Percentiles rank a stretch among this genome's conserved stretches.
Conservation (phyloP, 2,797 vertebrate species). For the Eptatretus atami region DNA sequence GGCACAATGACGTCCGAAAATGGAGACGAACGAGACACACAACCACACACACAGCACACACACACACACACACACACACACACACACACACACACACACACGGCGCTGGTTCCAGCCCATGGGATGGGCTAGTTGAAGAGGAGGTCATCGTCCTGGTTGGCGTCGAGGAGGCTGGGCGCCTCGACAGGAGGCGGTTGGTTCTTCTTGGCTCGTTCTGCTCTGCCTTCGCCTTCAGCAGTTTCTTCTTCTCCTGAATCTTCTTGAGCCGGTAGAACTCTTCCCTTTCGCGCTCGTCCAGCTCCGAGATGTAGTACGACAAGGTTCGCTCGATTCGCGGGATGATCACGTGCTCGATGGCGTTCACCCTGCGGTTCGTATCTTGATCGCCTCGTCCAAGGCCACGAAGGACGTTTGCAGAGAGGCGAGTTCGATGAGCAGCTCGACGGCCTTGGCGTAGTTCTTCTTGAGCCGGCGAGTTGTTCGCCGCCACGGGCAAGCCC, state of each 20-base stretch:
- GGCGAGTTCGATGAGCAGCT: constrained; percentile 77
- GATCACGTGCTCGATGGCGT: constrained; percentile 92
- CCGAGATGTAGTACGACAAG: constrained; percentile 90
- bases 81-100: too few species aligned
- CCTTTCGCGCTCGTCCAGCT: constrained; percentile 81
- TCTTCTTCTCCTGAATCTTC: constrained; percentile 99
- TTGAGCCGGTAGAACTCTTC: constrained; percentile 99
- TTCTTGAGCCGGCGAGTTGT: constrained; percentile 79
- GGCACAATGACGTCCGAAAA: too few species aligned
- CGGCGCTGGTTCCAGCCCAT: too few species aligned
- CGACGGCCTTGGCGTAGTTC: constrained; percentile 90
- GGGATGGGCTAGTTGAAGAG: constrained; percentile 33
- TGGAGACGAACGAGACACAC: too few species aligned
- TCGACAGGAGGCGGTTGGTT: constrained; percentile 33
- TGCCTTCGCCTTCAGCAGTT: constrained; percentile 43
- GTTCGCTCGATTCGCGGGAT: constrained; percentile 89
- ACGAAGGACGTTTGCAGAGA: constrained; percentile 96
- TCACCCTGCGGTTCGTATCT: constrained; percentile 95
- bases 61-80: too few species aligned
- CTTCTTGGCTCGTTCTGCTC: constrained; percentile 36
- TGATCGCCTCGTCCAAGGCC: constrained; percentile 91
- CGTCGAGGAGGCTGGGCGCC: constrained; percentile 49
- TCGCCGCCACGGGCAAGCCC: constrained; percentile 85
- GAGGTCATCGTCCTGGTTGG: constrained; percentile 65
- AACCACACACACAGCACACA: too few species aligned